phyloP scores from a whole-genome alignment of 2,797 vertebrate genomes.

The Anolis apletophallus region DNA sequence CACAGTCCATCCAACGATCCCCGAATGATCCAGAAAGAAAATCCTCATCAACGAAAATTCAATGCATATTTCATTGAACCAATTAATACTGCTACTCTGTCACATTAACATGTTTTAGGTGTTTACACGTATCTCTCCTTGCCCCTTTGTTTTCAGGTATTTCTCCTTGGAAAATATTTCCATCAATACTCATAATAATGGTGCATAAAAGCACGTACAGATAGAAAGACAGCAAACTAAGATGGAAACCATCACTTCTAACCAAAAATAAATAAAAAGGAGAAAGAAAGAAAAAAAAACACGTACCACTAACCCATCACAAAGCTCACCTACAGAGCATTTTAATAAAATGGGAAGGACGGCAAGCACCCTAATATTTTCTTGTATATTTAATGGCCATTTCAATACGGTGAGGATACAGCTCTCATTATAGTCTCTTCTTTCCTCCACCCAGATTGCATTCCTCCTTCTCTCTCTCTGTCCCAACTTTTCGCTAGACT shows the following conservation, averaged over 20 bases:
- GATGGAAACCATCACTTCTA: constrained; percentile 42
- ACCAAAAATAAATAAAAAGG: background rate
- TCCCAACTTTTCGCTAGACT: constrained; percentile 44
- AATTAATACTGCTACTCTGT: constrained; percentile 76
- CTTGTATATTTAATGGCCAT: constrained; percentile 63
- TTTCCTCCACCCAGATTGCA: constrained; percentile 39
- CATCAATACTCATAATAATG: constrained; percentile 51
- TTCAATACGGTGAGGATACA: constrained; percentile 62
- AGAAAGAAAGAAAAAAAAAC: constrained; percentile 9
- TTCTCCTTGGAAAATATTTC: constrained; percentile 51
- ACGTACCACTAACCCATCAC: constrained; percentile 69
- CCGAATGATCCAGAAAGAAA: constrained; percentile 78
- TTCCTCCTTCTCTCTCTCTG: constrained; percentile 15
- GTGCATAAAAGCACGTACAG: constrained; percentile 53
- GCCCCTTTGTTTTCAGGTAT: constrained; percentile 55
- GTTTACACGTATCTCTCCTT: constrained; percentile 41
- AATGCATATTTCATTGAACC: constrained; percentile 41
- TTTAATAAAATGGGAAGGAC: constrained; percentile 71
- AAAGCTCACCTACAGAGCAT: constrained; percentile 75
- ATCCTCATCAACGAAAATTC: constrained; percentile 58
- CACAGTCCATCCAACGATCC: constrained; percentile 68
- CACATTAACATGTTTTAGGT: constrained; percentile 63
- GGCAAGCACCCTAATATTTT: constrained; percentile 61
- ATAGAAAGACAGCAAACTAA: constrained; percentile 50
- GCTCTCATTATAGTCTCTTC: constrained; percentile 57